Evolutionary conservation across 2,113 vertebrate genomes (phyloP), one percentile per base, ranked within the genome.

Genomic region (Rhadina sibilatrix): DNA sequence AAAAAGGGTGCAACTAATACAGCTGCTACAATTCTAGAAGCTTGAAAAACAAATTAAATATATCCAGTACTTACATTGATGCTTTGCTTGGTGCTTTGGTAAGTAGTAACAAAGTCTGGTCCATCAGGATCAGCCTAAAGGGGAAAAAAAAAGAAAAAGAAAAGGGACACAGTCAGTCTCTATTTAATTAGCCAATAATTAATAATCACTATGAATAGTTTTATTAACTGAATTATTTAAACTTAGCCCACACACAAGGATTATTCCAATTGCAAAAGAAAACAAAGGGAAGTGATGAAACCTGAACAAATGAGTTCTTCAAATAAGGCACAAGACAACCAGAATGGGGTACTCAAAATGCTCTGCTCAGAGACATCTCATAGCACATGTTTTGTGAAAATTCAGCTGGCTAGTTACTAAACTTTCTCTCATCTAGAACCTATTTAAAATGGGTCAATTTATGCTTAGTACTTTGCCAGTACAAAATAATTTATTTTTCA

Each of bases 41-140:
- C 12, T 76, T 69, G 17, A 71, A 69, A 74, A 37, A 5, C 15
- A 40, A 47, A 9, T 24, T 15, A 38, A 37, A 57, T 16, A 30
- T 10, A 59, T 59, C 18, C 38, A 77, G 35, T 42, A 97, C 98
- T 98, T 96, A 99, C 99, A 66, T 96, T 98, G 27, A 99, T 95
- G 81, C 92, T 98, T 94, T 99, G 99, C 84, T 98, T 98, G 0
- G 98, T 99, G 93, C 97, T 99, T 61, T 98, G 97, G 93, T 99
- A 98, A 86, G 92, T 27, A 6, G 98, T 97, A 80, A 97, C 97
- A 98, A 99, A 99, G 89, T 98, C 97, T 13, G 99, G 99, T 40
- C 98, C 98, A 44, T 97, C 97, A 81, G 96, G 96, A 95, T 99
- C 98, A 52, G 99, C 99, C 99, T 99, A 94, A 72, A 57, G 77